These are phyloP conservation scores for Camelus dromedarius DNA, from an alignment of 2,113 vertebrate genomes.

Conservation along the genomic window DNA sequence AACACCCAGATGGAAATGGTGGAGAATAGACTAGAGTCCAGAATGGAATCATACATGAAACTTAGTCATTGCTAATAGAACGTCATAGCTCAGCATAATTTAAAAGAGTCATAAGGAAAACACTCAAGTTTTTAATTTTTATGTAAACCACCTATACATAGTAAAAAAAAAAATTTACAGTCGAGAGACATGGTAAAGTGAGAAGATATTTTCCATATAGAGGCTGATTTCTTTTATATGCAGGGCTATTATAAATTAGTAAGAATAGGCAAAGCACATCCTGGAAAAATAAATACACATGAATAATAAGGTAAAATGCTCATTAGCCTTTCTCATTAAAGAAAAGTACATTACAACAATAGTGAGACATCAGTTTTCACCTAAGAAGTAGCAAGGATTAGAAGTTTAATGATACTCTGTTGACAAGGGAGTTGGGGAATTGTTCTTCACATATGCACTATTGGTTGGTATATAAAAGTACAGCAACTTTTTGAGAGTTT, in stretches of 20 bases:
- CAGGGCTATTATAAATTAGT: background rate
- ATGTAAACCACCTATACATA: background rate
- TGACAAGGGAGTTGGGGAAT: background rate
- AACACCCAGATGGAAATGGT: background rate
- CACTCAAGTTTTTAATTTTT: background rate
- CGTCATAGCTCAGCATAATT: background rate
- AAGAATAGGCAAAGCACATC: background rate
- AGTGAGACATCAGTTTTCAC: background rate
- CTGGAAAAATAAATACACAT: background rate
- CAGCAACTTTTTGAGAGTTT: background rate
- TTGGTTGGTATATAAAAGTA: background rate
- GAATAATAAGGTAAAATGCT: background rate
- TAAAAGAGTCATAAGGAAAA: background rate
- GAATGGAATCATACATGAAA: background rate
- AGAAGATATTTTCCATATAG: background rate
- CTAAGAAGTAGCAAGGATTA: background rate
- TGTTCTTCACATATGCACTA: background rate
- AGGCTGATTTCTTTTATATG: background rate
- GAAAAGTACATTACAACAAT: background rate
- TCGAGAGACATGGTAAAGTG: background rate
- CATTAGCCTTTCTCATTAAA: background rate
- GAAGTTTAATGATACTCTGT: background rate
- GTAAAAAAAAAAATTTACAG: background rate
- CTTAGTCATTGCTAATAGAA: background rate
- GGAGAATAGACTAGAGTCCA: background rate